phyloP scores from a whole-genome alignment of 2,888 invertebrate species.

The Meiosimyza platycephala region DNA sequence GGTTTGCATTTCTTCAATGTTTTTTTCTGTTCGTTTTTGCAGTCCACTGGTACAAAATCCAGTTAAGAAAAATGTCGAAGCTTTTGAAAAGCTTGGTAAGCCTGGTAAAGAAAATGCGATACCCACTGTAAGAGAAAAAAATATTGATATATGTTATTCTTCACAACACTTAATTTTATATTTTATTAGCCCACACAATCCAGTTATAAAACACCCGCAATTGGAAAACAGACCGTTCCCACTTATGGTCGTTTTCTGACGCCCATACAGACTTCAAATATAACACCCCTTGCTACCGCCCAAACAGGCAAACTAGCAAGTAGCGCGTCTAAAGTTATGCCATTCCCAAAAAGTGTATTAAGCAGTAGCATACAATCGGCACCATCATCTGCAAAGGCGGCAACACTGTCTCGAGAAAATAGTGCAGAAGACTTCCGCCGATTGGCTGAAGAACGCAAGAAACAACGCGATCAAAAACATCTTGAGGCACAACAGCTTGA shows the following conservation, averaged over 20 bases:
- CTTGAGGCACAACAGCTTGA: constrained; percentile 63
- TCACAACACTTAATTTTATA: neutral
- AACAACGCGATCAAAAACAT: constrained; percentile 64
- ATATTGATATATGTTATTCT: neutral
- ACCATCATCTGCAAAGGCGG: constrained; percentile 48
- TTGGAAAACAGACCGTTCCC: constrained; percentile 54
- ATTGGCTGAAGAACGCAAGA: constrained; percentile 64
- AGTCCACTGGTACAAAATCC: constrained; percentile 73
- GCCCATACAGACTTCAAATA: constrained; percentile 57
- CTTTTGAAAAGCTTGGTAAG: constrained; percentile 68
- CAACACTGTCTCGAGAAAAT: constrained; percentile 60
- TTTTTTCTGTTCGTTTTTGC: constrained; percentile 55
- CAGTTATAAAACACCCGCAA: constrained; percentile 55
- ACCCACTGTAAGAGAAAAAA: constrained; percentile 50
- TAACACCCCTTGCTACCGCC: constrained; percentile 44
- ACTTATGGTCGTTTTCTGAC: constrained; percentile 61
- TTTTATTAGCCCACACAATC: constrained; percentile 31
- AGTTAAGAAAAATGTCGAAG: constrained; percentile 73
- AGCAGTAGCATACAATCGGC: constrained; percentile 50
- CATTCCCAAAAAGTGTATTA: constrained; percentile 50
- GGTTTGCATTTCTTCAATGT: neutral
- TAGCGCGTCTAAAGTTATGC: constrained; percentile 59
- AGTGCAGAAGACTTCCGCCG: constrained; percentile 64
- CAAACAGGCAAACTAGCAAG: constrained; percentile 57
- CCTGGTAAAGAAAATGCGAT: constrained; percentile 56